These are phyloP conservation scores for Meta bourneti DNA, from an alignment of 2,888 invertebrate genomes.

Conservation along the genomic window DNA sequence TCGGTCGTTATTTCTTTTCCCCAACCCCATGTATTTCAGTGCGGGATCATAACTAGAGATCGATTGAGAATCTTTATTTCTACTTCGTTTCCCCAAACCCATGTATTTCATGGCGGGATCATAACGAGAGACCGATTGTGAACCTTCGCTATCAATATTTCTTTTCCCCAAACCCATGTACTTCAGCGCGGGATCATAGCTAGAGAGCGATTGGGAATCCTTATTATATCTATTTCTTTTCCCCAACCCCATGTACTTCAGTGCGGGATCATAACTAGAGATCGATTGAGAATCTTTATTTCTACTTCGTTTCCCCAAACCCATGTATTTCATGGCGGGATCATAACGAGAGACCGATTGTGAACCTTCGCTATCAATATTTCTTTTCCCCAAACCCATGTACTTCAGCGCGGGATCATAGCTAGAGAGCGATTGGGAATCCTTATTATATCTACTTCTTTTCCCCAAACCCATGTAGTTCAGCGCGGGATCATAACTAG, in stretches of 20 bases:
- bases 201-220: no score
- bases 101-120: conserved; percentile 43
- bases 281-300: not conserved
- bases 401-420: conserved; percentile 13
- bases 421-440: no score
- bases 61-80: conserved; percentile 1
- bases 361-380: not conserved
- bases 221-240: not conserved
- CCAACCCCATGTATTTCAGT: conserved; percentile 32
- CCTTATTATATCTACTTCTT: not conserved
- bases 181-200: not conserved
- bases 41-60: conserved; percentile 46
- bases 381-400: conserved; percentile 29
- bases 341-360: not conserved
- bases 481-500: conserved; percentile 56
- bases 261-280: no score
- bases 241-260: conserved; percentile 20
- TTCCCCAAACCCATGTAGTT: conserved; percentile 68
- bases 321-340: conserved; percentile 23
- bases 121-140: not conserved
- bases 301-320: conserved; percentile 19
- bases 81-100: conserved; percentile 5
- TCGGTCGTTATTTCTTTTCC: not conserved
- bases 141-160: not conserved
- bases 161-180: conserved; percentile 7